Evolutionary conservation across 2,113 vertebrate genomes (phyloP).

Genomic region (Phocoena phocoena): DNA sequence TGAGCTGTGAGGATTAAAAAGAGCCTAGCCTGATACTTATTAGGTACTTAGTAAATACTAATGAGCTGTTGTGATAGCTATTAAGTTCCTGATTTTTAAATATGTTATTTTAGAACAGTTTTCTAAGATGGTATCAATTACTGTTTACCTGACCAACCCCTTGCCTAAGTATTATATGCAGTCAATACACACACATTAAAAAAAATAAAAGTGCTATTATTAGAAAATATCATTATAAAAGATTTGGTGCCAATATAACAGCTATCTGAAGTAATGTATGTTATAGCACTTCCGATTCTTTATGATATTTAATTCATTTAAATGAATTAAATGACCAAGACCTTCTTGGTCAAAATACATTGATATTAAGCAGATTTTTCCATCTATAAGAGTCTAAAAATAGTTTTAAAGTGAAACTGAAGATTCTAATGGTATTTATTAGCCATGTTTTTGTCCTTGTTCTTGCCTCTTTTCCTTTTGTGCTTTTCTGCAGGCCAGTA

Average conservation of each 20-base stretch:
- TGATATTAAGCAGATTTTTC: background rate
- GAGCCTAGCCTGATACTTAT: background rate
- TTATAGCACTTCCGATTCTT: background rate
- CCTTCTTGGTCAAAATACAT: background rate
- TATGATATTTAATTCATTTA: slow-evolving; percentile 41
- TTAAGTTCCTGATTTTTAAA: background rate
- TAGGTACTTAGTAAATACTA: background rate
- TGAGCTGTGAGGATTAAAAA: background rate
- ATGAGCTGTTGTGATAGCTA: background rate
- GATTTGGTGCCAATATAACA: background rate
- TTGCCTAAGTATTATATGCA: background rate
- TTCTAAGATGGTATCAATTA: background rate
- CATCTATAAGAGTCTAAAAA: background rate
- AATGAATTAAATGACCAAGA: background rate
- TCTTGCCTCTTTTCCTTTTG: background rate
- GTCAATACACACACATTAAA: background rate
- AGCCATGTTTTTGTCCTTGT: background rate
- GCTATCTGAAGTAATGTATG: slow-evolving; percentile 8
- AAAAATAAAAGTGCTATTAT: background rate
- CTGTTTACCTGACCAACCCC: background rate
- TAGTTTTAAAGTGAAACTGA: background rate
- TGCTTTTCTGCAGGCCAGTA: background rate
- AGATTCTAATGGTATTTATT: background rate
- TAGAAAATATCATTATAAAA: slow-evolving; percentile 39
- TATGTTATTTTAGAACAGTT: background rate